phyloP scores from a whole-genome alignment of 2,113 vertebrate genomes.

The Pionites leucogaster region DNA sequence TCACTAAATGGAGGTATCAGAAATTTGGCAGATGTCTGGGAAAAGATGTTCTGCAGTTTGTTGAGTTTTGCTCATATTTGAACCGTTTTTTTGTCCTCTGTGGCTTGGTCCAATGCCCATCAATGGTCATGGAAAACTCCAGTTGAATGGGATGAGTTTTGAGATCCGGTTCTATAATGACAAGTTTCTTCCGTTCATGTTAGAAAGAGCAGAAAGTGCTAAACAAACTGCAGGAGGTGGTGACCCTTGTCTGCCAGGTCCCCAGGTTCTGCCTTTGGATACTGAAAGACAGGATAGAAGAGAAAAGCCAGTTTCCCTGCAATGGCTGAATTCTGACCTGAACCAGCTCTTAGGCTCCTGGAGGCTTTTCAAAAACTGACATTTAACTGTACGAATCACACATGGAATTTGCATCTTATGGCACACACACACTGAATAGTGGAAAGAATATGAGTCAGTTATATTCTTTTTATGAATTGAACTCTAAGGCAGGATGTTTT shows the following conservation, averaged over 20 bases:
- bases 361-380: slow-evolving; percentile 4
- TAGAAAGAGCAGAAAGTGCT: not conserved
- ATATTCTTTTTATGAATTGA: slow-evolving; percentile 58
- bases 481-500: not conserved
- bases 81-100: not conserved
- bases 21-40: slow-evolving; percentile 7
- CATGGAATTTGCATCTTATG: slow-evolving; percentile 4
- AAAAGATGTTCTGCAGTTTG: slow-evolving; percentile 12
- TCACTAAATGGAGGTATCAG: not conserved
- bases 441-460: slow-evolving; percentile 55
- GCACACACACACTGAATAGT: slow-evolving; percentile 12
- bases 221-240: not conserved
- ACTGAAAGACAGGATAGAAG: not conserved
- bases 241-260: not conserved
- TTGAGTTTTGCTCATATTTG: slow-evolving; percentile 6
- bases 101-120: slow-evolving; percentile 34
- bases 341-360: not conserved
- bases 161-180: not conserved
- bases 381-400: slow-evolving; percentile 45
- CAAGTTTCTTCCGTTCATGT: not conserved
- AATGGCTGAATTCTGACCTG: not conserved
- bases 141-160: slow-evolving; percentile 32
- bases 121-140: slow-evolving; percentile 37
- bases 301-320: not conserved
- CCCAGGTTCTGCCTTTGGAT: not conserved